Evolutionary conservation across 2,888 invertebrate genomes (phyloP), one percentile per base, ranked within the genome.

Genomic region (Hydriomena furcata): DNA sequence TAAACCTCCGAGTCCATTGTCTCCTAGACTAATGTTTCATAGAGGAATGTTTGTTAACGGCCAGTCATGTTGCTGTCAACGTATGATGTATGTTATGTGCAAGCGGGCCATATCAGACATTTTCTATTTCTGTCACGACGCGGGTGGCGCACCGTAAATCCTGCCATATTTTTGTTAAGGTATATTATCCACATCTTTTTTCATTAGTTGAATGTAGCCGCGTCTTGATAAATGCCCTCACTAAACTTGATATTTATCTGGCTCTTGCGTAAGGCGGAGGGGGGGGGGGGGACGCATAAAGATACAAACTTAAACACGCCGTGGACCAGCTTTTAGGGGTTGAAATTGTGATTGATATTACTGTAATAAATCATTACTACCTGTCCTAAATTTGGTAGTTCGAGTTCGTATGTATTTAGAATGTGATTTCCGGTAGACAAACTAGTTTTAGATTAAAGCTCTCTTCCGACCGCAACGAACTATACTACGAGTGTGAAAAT

Each of bases 41-140:
- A 55, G 50, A 55, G 58, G 58, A 65, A 63, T 72, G 73, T 78
- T 76, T 71, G 69, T 69, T 73, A 70, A 57, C 62, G 58, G 67
- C 65, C 71, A 71, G 75, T 75, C 74, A 71, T 77, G 72, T 72
- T 56, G 60, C 75, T 75, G 79, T 79, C 82, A 77, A 69, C 70
- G 55, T 25, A 71, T 81, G 79, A 82, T 77, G 70, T 76, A 81
- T 74, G 77, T 71, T 74, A 74, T 69, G 74, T 70, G 73, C 68
- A 71, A 70, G 66, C 63, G 64, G 63, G 67, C 64, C 53, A 69
- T 79, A 76, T 81, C 75, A 68, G 71, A 79, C 76, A 79, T 79
- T 82, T 79, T 76, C 82, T 83, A 82, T 82, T 82, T 82, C 70
- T 79, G 80, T 82, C 79, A 79, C 82, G 80, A 74, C 71, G 79